Evolutionary conservation across 1,140 invertebrate species (phyloP).

Genomic region (Centruroides sculpturatus): DNA sequence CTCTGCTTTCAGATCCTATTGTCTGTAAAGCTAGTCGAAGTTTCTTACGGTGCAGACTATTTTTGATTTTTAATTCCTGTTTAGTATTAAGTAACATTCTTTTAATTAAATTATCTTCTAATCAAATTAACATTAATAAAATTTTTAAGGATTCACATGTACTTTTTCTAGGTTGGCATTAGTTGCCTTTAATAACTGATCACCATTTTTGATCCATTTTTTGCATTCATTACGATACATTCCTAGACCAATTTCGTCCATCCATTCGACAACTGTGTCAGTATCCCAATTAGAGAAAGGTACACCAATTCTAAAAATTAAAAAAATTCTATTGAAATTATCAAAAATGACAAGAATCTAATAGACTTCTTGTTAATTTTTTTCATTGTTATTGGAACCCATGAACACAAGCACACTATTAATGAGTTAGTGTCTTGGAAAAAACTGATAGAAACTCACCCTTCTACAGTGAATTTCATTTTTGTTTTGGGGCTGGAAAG

Average conservation of each 20-base stretch:
- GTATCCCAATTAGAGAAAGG: conserved; percentile 54
- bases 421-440: too few relatives aligned
- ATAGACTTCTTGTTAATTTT: too few relatives aligned
- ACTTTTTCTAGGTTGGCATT: conserved; percentile 76
- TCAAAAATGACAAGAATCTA: too few relatives aligned
- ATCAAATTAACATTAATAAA: too few relatives aligned
- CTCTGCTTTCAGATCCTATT: conserved; percentile 6
- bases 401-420: too few relatives aligned
- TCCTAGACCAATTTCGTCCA: conserved; percentile 70
- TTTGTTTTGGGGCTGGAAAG: too few relatives aligned
- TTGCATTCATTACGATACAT: conserved; percentile 62
- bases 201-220: conserved; percentile 62
- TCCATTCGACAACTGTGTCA: conserved; percentile 74
- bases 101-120: too few relatives aligned
- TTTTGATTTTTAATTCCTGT: conserved; percentile 72
- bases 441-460: too few relatives aligned
- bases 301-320: conserved; percentile 4
- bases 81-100: too few relatives aligned
- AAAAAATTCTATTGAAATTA: too few relatives aligned
- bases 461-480: too few relatives aligned
- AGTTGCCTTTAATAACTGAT: conserved; percentile 61
- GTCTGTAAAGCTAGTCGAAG: conserved; percentile 10
- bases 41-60: conserved; percentile 57
- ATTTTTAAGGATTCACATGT: background rate
- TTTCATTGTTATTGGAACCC: too few relatives aligned